Base-by-base conservation (phyloP, 2,113 vertebrate genomes). In the Acinonyx jubatus region DNA sequence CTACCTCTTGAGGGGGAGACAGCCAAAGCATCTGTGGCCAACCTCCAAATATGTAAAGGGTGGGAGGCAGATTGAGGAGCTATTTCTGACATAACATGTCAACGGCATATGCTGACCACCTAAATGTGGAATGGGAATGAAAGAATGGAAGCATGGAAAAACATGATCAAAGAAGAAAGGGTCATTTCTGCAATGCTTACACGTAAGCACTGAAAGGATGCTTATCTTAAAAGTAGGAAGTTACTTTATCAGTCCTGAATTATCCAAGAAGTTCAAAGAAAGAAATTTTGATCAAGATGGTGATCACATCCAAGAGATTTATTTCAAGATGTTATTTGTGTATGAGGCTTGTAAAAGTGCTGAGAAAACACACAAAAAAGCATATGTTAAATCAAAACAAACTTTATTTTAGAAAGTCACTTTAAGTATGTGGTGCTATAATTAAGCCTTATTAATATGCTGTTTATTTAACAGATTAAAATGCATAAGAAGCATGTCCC, bases 391-490 rank as follows among this genome's bases (percentile, higher is more conserved):
- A 91, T 94, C 38, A 98, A 98, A 98, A 98, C 96, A 97, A 94
- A 95, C 97, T 98, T 98, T 98, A 98, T 98, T 98, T 98, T 48
- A 98, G 95, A 98, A 98, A 98, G 83, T 97, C 36, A 98, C 66
- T 99, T 98, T 98, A 98, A 98, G 96, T 97, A 96, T 97, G 91
- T 97, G 97, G 98, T 96, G 91, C 98, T 78, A 97, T 98, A 98
- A 99, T 98, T 98, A 99, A 98, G 97, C 85, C 97, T 97, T 98
- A 98, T 98, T 98, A 97, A 98, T 98, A 97, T 97, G 98, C 95
- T 98, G 96, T 98, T 98, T 99, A 98, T 98, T 98, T 99, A 98
- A 98, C 97, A 98, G 95, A 99, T 98, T 98, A 98, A 98, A 98
- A 98, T 98, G 98, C 97, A 98, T 90, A 98, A 95, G 97, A 97